These are phyloP conservation scores for Leptestheria dahalacensis DNA, from an alignment of 1,140 invertebrate species.

Conservation along the genomic window DNA sequence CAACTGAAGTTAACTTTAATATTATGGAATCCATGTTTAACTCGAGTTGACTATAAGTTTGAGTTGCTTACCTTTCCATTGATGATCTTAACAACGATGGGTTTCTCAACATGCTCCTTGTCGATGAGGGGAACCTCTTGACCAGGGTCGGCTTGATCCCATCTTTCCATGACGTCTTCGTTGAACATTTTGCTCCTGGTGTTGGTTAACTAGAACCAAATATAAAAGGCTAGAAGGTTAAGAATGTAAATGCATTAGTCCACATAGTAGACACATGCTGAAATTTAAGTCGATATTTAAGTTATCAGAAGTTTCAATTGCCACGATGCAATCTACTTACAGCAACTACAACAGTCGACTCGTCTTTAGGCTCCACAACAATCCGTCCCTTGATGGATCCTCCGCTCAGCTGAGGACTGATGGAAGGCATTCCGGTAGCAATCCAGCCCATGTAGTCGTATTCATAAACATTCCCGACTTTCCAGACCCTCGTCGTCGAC, in stretches of 20 bases:
- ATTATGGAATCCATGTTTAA: neutral
- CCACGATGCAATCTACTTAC: neutral
- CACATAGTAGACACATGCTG: neutral
- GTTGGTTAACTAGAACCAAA: neutral
- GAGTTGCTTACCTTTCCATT: slow-evolving; percentile 4
- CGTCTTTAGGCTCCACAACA: slow-evolving; percentile 13
- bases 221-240: neutral
- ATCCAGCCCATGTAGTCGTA: slow-evolving; percentile 14
- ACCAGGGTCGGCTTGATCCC: slow-evolving; percentile 4
- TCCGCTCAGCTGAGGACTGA: slow-evolving; percentile 14
- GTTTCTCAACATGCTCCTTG: slow-evolving; percentile 10
- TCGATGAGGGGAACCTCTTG: slow-evolving; percentile 11
- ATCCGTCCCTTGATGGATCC: slow-evolving; percentile 11
- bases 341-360: slow-evolving; percentile 8
- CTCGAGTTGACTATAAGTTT: neutral
- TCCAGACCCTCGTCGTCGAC: slow-evolving; percentile 6
- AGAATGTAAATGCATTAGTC: neutral
- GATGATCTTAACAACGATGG: slow-evolving; percentile 8
- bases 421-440: slow-evolving; percentile 14
- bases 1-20: neutral
- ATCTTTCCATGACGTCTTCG: slow-evolving; percentile 13
- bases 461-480: slow-evolving; percentile 13
- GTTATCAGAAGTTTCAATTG: neutral
- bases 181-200: slow-evolving; percentile 8
- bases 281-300: no score